These are phyloP conservation scores for Eristalinus sepulchralis DNA, from an alignment of 2,888 invertebrate species.

Conservation along the genomic window DNA sequence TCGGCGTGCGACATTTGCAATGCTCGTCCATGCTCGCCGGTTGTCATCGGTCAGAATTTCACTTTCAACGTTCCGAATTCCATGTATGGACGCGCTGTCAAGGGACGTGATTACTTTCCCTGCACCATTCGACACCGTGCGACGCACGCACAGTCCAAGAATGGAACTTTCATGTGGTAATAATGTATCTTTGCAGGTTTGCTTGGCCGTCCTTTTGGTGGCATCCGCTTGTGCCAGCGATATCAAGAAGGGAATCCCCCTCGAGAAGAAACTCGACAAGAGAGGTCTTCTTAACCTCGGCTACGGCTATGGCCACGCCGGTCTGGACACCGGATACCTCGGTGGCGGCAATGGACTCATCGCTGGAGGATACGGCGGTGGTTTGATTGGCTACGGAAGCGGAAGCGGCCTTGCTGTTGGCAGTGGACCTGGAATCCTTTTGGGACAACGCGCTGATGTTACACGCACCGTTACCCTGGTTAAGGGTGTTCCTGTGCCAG, in stretches of 20 bases:
- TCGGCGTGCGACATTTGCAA: constrained; percentile 16
- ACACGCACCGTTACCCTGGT: constrained; percentile 88
- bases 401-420: constrained; percentile 74
- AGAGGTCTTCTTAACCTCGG: constrained; percentile 90
- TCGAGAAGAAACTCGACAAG: constrained; percentile 91
- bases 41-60: constrained; percentile 51
- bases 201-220: constrained; percentile 88
- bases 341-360: constrained; percentile 83
- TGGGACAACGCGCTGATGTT: constrained; percentile 82
- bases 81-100: constrained; percentile 48
- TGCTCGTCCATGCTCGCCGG: constrained; percentile 6
- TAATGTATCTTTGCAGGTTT: constrained; percentile 83
- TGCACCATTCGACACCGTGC: constrained; percentile 6
- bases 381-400: constrained; percentile 76
- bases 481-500: constrained; percentile 88
- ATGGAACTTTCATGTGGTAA: constrained; percentile 52
- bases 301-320: constrained; percentile 89
- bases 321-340: constrained; percentile 88
- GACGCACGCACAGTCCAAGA: constrained; percentile 2
- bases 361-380: constrained; percentile 74
- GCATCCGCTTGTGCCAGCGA: constrained; percentile 86
- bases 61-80: constrained; percentile 53
- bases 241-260: constrained; percentile 83
- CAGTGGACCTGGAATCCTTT: constrained; percentile 75
- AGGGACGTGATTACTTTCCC: constrained; percentile 68